Conservation (phyloP, 2,888 invertebrate species). For the Leptopterna dolabrata region DNA sequence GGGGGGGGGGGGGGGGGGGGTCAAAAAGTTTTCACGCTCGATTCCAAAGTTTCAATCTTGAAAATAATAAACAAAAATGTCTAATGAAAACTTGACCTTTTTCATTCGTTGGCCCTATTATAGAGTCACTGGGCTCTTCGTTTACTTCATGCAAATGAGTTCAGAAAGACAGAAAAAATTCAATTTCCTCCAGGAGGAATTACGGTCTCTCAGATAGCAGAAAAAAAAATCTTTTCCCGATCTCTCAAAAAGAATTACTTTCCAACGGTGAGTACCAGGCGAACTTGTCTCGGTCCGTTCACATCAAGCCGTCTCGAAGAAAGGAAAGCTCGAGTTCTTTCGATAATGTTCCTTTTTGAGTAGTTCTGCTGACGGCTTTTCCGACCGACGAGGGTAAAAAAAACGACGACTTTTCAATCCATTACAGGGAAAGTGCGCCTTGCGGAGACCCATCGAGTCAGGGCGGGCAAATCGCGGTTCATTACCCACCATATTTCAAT, state of each 20-base stretch:
- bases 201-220: background rate
- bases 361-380: background rate
- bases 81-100: too few species aligned
- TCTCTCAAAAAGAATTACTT: constrained; percentile 1
- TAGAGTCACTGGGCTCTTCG: too few species aligned
- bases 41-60: too few species aligned
- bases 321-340: background rate
- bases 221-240: background rate
- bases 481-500: background rate
- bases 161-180: background rate
- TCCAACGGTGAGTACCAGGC: background rate
- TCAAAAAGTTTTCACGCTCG: too few species aligned
- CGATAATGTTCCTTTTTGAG: background rate
- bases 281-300: background rate
- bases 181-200: background rate
- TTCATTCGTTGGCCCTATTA: too few species aligned
- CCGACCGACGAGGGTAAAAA: background rate
- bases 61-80: too few species aligned
- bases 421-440: background rate
- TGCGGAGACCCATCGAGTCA: background rate
- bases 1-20: too few species aligned
- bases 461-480: background rate
- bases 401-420: constrained; percentile 1
- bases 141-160: constrained; percentile 1
- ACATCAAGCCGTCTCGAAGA: background rate